Conservation (phyloP, 2,797 vertebrate species). For the Aphelocoma californica region DNA sequence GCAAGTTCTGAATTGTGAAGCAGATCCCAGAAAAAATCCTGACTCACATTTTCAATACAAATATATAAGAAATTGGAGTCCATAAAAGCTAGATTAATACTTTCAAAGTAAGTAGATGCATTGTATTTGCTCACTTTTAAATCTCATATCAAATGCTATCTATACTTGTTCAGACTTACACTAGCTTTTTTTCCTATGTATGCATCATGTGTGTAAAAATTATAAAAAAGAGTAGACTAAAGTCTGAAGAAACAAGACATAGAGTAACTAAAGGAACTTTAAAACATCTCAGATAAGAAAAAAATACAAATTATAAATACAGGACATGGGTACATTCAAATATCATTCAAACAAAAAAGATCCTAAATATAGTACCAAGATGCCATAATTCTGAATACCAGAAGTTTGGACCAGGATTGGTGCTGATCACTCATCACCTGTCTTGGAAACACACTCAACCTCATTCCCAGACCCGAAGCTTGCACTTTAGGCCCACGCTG, state of each 20-base stretch:
- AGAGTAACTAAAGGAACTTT: background rate
- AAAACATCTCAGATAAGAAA: background rate
- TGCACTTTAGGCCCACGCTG: background rate
- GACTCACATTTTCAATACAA: constrained; percentile 55
- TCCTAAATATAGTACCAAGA: background rate
- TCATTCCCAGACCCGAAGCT: background rate
- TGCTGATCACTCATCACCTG: background rate
- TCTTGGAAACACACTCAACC: background rate
- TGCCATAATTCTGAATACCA: background rate
- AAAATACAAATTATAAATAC: background rate
- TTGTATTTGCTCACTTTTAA: constrained; percentile 23
- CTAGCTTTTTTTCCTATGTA: background rate
- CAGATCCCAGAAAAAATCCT: constrained; percentile 25
- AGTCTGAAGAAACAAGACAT: background rate
- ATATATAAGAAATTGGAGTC: constrained; percentile 45
- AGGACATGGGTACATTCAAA: background rate
- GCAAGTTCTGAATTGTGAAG: constrained; percentile 21
- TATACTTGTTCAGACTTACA: constrained; percentile 22
- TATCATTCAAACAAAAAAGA: background rate
- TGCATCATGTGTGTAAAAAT: background rate
- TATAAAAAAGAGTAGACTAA: background rate
- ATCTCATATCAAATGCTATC: constrained; percentile 24
- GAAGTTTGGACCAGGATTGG: background rate
- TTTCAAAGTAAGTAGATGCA: constrained; percentile 2
- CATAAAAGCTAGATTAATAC: constrained; percentile 34